phyloP scores from a whole-genome alignment of 2,797 vertebrate species.

The Fundulus diaphanus region DNA sequence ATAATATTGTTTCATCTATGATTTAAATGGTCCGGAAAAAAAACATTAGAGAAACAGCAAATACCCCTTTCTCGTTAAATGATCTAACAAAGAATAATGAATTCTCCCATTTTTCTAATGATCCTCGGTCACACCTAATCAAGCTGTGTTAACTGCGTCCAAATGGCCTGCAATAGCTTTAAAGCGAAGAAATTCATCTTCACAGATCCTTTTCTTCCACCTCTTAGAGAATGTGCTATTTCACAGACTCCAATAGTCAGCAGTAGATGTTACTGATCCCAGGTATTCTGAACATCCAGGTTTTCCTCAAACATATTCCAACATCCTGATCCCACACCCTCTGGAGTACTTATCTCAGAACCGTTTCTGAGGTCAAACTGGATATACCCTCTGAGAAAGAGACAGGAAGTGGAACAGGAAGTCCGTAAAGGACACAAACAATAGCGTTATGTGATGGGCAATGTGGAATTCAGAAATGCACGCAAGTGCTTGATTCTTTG shows the following conservation, averaged over 20 bases:
- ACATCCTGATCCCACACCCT: constrained; percentile 21
- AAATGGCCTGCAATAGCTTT: neutral
- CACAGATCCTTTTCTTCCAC: neutral
- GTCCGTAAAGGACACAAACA: constrained; percentile 68
- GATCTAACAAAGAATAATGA: neutral
- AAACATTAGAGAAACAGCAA: neutral
- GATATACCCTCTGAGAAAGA: constrained; percentile 43
- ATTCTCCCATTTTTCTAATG: neutral
- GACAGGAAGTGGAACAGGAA: constrained; percentile 73
- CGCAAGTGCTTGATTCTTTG: constrained; percentile 16
- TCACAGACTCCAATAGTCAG: neutral
- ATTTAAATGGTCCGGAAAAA: neutral
- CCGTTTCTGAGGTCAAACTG: constrained; percentile 28
- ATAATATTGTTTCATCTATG: no score
- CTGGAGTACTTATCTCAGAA: neutral
- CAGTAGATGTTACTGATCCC: neutral
- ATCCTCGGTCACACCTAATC: neutral
- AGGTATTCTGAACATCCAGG: neutral
- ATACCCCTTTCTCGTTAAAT: neutral
- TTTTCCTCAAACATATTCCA: constrained; percentile 6
- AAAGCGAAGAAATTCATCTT: neutral
- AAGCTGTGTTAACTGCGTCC: neutral
- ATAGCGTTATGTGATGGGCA: constrained; percentile 45
- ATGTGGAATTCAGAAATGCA: constrained; percentile 19
- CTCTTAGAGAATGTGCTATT: neutral